Base-by-base conservation (phyloP, 2,113 vertebrate genomes). In the Leptocoma aspasia region DNA sequence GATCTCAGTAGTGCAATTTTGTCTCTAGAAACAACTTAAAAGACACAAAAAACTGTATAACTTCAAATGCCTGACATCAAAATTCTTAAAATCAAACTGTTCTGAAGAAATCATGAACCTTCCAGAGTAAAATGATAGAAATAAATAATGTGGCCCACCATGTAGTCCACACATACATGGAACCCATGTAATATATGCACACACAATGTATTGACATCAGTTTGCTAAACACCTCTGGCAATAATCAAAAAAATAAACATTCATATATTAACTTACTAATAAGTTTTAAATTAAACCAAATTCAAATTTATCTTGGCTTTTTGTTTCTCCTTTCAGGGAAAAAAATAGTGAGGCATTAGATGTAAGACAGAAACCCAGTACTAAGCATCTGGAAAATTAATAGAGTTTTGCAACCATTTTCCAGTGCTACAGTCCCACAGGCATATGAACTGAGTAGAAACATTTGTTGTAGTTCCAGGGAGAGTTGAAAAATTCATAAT, bases 381-480 rank as follows among this genome's bases (percentile, higher is more conserved):
- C 17, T 64, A 87, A 75, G 73, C 53, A 95, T 70, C 56, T 94
- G 69, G 83, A 59, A 86, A 92, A 94, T 89, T 71, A 86, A 91
- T 76, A 76, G 64, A 63, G 1, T 82, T 93, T 94, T 95, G 86
- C 52, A 91, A 84, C 28, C 14, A 87, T 89, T 94, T 95, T 84
- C 91, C 41, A 76, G 52, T 86, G 27, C 31, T 94, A 71, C n/a
- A 64, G 41, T 89, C 91, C 64, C 89, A 89, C 37, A 95, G 69
- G 91, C 84, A 39, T 49, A 82, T 18, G 83, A 91, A 94, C 77
- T 68, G 52, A 89, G 69, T 89, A 86, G 60, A 96, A 95, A 95
- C 53, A 87, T 82, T 94, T 94, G 44, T 91, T 94, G 69, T 79
- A 75, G 57, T 75, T 97, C 83, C 57, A 94, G 41, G 3, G 77